Evolutionary conservation across 2,113 vertebrate genomes (phyloP).

Genomic region (Ammodytes dubius): DNA sequence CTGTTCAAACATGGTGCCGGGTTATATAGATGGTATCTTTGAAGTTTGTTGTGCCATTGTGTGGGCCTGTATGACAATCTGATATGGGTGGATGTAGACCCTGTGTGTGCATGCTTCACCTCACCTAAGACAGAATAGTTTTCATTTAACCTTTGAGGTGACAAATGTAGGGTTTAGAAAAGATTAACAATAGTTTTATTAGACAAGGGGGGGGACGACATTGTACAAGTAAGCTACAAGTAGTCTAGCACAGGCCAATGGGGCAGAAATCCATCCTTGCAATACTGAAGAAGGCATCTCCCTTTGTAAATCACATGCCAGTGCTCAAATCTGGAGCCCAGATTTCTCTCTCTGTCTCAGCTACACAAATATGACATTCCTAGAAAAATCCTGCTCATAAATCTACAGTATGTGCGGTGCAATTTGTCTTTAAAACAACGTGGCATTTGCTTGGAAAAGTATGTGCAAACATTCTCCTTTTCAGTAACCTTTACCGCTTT

Average conservation of each 20-base stretch:
- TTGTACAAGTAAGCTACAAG: not conserved
- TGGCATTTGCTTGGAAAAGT: slow-evolving; percentile 44
- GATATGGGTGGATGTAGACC: not conserved
- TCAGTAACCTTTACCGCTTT: slow-evolving; percentile 43
- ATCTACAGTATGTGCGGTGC: slow-evolving; percentile 25
- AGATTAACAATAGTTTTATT: not conserved
- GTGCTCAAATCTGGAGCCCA: slow-evolving; percentile 54
- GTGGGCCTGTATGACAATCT: slow-evolving; percentile 30
- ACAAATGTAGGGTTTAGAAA: not conserved
- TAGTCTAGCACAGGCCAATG: not conserved
- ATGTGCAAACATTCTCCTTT: slow-evolving; percentile 13
- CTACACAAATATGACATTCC: slow-evolving; percentile 41
- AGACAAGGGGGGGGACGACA: not conserved
- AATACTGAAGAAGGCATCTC: slow-evolving; percentile 1
- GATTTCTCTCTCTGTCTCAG: slow-evolving; percentile 22
- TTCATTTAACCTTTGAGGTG: slow-evolving; percentile 16
- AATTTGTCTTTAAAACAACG: slow-evolving; percentile 5
- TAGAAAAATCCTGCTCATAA: slow-evolving; percentile 19
- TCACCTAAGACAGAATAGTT: not conserved
- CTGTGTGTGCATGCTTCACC: not conserved
- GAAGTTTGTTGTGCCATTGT: slow-evolving; percentile 46
- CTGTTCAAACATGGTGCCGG: slow-evolving; percentile 16
- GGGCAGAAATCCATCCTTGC: slow-evolving; percentile 1
- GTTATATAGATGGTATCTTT: slow-evolving; percentile 17
- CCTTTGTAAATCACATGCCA: slow-evolving; percentile 32